A percentile compares a stretch with the other conserved stretches of the same genome.
Evolutionary conservation across 2,888 invertebrate species (phyloP).

Genomic region (Pseudoips prasinana): DNA sequence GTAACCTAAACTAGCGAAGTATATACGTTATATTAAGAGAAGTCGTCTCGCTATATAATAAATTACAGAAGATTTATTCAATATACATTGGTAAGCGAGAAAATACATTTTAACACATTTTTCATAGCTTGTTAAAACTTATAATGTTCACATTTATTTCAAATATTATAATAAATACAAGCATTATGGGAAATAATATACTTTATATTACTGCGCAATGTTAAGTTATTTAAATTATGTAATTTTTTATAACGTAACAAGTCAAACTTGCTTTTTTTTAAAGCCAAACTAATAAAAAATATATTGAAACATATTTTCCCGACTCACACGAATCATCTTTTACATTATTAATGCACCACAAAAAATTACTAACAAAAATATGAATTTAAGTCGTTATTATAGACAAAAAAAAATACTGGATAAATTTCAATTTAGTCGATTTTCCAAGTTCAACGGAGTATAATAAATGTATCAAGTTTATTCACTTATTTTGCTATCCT

Average conservation of each 20-base stretch:
- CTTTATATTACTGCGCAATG: too few species aligned
- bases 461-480: too few species aligned
- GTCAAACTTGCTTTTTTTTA: background rate
- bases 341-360: constrained; percentile 34
- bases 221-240: too few species aligned
- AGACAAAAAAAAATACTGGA: constrained; percentile 33
- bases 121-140: too few species aligned
- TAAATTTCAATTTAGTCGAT: constrained; percentile 29
- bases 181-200: too few species aligned
- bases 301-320: constrained; percentile 12
- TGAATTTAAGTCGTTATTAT: constrained; percentile 29
- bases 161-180: too few species aligned
- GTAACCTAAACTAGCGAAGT: constrained; percentile 39
- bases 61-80: constrained; percentile 32
- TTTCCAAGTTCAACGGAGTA: constrained; percentile 14
- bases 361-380: constrained; percentile 39
- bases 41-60: constrained; percentile 27
- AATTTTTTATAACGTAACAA: too few species aligned
- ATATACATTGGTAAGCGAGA: constrained; percentile 23
- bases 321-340: constrained; percentile 16
- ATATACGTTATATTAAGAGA: constrained; percentile 26
- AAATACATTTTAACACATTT: background rate
- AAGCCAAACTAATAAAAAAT: constrained; percentile 1
- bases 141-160: too few species aligned
- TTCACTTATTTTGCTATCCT: too few species aligned